phyloP scores from a whole-genome alignment of 1,140 invertebrate species.

The Pseudomyrmex concolor region DNA sequence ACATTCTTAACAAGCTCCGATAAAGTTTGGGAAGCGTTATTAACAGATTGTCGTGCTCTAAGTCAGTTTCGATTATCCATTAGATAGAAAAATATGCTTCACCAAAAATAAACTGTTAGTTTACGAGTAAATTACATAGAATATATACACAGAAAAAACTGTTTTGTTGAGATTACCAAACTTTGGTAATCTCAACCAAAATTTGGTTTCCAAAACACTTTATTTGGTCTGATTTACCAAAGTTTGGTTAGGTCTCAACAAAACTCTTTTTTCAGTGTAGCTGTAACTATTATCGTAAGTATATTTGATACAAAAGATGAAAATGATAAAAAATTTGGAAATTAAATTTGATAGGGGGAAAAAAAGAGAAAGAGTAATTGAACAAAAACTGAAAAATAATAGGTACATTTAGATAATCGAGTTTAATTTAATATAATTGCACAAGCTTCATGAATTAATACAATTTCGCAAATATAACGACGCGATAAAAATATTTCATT shows the following conservation, averaged over 20 bases:
- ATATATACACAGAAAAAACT: no score
- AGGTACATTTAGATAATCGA: neutral
- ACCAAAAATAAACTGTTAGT: neutral
- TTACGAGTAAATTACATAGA: neutral
- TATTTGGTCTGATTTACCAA: no score
- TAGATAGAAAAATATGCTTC: conserved; percentile 25
- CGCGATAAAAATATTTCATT: conserved; percentile 28
- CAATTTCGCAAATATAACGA: conserved; percentile 5
- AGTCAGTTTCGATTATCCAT: conserved; percentile 19
- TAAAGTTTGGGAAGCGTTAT: conserved; percentile 18
- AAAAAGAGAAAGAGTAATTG: no score
- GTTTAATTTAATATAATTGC: conserved; percentile 42
- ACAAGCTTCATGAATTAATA: conserved; percentile 10
- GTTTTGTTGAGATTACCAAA: no score
- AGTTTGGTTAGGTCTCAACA: no score
- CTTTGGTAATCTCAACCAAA: no score
- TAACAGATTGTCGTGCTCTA: conserved; percentile 27
- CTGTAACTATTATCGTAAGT: conserved; percentile 10
- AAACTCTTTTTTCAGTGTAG: no score
- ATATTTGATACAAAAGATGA: neutral
- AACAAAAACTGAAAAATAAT: neutral
- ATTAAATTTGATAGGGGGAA: neutral
- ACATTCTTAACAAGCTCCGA: conserved; percentile 16
- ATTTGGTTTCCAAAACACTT: no score
- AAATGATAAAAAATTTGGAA: neutral